Evolutionary conservation across 2,888 invertebrate species (phyloP).

Genomic region (Melangyna quadrimaculata): DNA sequence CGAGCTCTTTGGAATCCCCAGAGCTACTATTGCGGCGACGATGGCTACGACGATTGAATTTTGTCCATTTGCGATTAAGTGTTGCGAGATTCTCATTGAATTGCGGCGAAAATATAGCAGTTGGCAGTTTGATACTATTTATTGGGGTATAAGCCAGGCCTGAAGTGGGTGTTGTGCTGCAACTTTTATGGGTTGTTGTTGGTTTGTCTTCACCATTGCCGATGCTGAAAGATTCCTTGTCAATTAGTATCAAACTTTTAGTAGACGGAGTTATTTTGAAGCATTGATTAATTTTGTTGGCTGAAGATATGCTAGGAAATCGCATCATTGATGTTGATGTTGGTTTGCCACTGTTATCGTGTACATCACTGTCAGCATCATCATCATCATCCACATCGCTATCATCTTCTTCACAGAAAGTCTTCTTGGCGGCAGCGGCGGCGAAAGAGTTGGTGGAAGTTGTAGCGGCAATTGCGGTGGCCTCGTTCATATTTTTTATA

Average conservation of each 20-base stretch:
- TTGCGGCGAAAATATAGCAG: slow-evolving; percentile 79
- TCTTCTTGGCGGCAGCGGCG: slow-evolving; percentile 14
- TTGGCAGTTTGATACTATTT: slow-evolving; percentile 78
- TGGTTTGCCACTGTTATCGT: slow-evolving; percentile 17
- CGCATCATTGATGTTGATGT: slow-evolving; percentile 13
- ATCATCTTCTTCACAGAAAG: slow-evolving; percentile 44
- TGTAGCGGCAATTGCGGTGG: background rate
- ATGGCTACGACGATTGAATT: slow-evolving; percentile 77
- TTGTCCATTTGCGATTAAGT: slow-evolving; percentile 80
- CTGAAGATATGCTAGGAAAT: slow-evolving; percentile 29
- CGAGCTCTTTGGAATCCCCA: slow-evolving; percentile 80
- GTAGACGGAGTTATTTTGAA: slow-evolving; percentile 74
- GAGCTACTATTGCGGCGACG: slow-evolving; percentile 79
- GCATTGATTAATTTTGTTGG: slow-evolving; percentile 33
- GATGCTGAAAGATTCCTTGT: slow-evolving; percentile 78
- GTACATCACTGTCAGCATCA: slow-evolving; percentile 51
- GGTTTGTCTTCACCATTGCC: slow-evolving; percentile 63
- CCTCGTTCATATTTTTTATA: slow-evolving; percentile 22
- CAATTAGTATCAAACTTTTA: slow-evolving; percentile 76
- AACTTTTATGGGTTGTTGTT: slow-evolving; percentile 51
- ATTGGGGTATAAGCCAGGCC: slow-evolving; percentile 73
- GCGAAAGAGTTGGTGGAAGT: background rate
- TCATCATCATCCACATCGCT: slow-evolving; percentile 51
- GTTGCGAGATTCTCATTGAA: slow-evolving; percentile 77
- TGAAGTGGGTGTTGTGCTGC: slow-evolving; percentile 48